Percentiles rank a stretch among this genome's conserved stretches.
phyloP scores from a whole-genome alignment of 2,888 invertebrate genomes.

The Cerastis rubricosa region DNA sequence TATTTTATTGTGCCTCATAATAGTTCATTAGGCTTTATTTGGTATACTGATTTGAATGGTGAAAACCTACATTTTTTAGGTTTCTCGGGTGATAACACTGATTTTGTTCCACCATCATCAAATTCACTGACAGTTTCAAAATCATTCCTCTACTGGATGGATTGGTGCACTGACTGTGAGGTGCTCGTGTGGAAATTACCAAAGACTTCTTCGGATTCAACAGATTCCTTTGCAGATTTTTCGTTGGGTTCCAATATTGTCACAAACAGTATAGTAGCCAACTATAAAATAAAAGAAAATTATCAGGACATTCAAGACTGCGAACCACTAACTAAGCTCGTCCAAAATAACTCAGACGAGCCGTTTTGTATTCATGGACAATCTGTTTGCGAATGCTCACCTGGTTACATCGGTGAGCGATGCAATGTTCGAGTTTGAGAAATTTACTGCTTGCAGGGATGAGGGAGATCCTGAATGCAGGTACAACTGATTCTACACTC shows the following conservation, averaged over 20 bases:
- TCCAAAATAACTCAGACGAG: not conserved
- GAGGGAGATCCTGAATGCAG: not conserved
- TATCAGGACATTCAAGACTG: not conserved
- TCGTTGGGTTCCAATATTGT: not conserved
- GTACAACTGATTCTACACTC: not conserved
- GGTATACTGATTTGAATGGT: not conserved
- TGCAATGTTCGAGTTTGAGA: not conserved
- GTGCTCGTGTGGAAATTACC: not conserved
- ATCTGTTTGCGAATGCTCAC: conserved; percentile 6
- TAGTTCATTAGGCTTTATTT: not conserved
- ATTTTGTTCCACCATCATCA: not conserved
- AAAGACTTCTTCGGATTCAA: too few relatives aligned
- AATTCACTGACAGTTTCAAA: not conserved
- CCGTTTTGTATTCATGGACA: not conserved
- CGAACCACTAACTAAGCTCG: not conserved
- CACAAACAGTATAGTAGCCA: not conserved
- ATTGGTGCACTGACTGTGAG: not conserved
- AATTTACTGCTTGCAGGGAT: not conserved
- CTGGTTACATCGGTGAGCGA: not conserved
- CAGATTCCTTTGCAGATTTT: not conserved
- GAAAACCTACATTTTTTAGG: not conserved
- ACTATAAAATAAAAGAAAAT: conserved; percentile 6
- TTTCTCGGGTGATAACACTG: not conserved
- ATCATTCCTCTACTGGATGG: not conserved
- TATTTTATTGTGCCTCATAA: not conserved